Base-by-base conservation (phyloP, 2,797 vertebrate species). In the Pampus argenteus region DNA sequence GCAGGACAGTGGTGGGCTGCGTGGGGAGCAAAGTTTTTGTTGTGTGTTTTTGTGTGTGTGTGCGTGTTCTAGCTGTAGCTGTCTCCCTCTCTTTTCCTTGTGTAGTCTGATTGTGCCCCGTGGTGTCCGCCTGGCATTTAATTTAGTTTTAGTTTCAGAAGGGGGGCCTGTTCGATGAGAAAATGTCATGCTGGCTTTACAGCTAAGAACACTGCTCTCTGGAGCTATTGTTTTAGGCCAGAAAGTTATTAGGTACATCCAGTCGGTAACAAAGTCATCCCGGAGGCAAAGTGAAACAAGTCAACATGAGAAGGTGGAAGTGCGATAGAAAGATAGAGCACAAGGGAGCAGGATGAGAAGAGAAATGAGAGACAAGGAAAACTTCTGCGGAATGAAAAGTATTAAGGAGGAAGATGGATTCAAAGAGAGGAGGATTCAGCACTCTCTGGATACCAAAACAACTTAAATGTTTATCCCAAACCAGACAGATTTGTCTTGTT, bases 101-200 rank as follows among this genome's bases (percentile, higher is more conserved):
- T 76, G 71, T 82, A 25, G 66, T 77, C 75, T 93, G 92, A 93
- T 92, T 92, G 84, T 83, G 84, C 89, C 92, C 91, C 18, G 79
- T 88, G 82, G 91, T 91, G 81, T 85, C 78, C 52, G 60, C 61
- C 66, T 93, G 91, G 85, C 90, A 92, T 94, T 92, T 93, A 71
- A 67, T 79, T 78, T n/a, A n/a, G n/a, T n/a, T n/a, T n/a, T n/a
- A n/a, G 71, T 85, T 88, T 81, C 25, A 61, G 68, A 79, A 28
- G 11, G 26, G 49, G 42, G 69, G 49, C 48, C 54, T 63, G 71
- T 87, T 89, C 80, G 42, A 87, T 86, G 76, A 76, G 76, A 84
- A 92, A 93, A 93, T 91, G 87, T 91, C 91, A 90, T 63, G 18
- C 55, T 50, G 74, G 78, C 74, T 79, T 69, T 83, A 66, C 17